Percentiles rank a stretch among this genome's conserved stretches.
phyloP scores from a whole-genome alignment of 2,797 vertebrate genomes.

The Masticophis lateralis region DNA sequence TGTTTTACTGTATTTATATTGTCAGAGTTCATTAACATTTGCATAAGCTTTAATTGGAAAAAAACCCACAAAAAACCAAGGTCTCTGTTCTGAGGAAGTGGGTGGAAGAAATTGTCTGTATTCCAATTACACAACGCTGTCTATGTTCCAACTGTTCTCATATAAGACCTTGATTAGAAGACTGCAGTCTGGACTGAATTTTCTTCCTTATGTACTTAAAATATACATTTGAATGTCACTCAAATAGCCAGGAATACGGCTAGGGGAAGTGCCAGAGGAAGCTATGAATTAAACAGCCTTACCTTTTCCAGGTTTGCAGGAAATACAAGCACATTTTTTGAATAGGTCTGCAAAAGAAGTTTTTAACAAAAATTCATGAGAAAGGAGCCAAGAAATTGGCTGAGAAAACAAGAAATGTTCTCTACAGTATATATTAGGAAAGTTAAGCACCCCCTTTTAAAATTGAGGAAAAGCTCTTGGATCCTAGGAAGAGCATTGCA shows the following conservation, averaged over 20 bases:
- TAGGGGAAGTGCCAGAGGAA: too few species aligned
- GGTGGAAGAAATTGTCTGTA: not conserved
- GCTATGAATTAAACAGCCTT: not conserved
- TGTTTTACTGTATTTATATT: not conserved
- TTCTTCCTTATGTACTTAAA: not conserved
- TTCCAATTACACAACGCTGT: not conserved
- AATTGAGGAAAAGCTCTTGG: not conserved
- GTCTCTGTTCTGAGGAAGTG: not conserved
- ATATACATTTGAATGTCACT: not conserved
- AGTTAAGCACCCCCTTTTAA: slow-evolving; percentile 18
- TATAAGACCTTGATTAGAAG: not conserved
- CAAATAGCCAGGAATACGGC: not conserved
- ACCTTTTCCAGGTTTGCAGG: not conserved
- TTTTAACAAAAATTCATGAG: not conserved
- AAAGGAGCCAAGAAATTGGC: slow-evolving; percentile 8
- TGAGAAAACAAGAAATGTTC: slow-evolving; percentile 6
- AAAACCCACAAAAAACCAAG: not conserved
- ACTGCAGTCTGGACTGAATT: not conserved
- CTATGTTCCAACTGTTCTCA: not conserved
- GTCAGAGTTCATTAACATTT: not conserved
- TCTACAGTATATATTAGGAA: slow-evolving; percentile 9
- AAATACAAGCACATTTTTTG: not conserved
- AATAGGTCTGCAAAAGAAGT: not conserved
- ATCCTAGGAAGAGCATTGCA: slow-evolving; percentile 27
- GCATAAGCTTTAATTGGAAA: not conserved